Evolutionary conservation across 1,140 invertebrate genomes (phyloP).

Genomic region (Penaeus indicus): DNA sequence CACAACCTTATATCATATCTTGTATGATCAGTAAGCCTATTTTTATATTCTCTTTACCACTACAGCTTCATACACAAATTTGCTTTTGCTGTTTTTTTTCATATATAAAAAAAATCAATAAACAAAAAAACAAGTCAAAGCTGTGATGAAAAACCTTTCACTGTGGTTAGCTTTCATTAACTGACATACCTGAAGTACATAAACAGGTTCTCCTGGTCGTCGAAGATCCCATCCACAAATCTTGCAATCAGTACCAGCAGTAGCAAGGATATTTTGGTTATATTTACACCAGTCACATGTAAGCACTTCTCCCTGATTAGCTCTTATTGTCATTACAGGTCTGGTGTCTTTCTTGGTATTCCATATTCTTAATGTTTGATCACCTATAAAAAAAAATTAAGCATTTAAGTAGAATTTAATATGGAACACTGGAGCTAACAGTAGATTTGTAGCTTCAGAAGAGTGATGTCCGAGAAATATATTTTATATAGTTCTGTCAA

Average conservation of each 20-base stretch:
- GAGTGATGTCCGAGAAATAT: too few species aligned
- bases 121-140: neutral
- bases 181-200: constrained; percentile 31
- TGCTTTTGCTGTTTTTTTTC: too few species aligned
- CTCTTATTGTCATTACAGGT: constrained; percentile 31
- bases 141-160: neutral
- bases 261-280: constrained; percentile 55
- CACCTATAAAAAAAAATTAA: constrained; percentile 16
- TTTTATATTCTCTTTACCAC: too few species aligned
- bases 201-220: constrained; percentile 32
- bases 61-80: too few species aligned
- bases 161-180: neutral
- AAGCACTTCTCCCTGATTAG: constrained; percentile 40
- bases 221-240: constrained; percentile 51
- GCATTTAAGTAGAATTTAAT: neutral
- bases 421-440: neutral
- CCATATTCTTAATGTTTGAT: constrained; percentile 45
- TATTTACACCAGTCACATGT: constrained; percentile 60
- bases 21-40: too few species aligned
- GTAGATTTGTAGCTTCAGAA: too few species aligned
- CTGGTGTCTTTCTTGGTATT: neutral
- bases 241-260: constrained; percentile 36
- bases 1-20: too few species aligned
- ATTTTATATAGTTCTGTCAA: too few species aligned
- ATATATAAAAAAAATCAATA: neutral